Evolutionary conservation across 2,797 vertebrate species (phyloP), one percentile per base, ranked within the genome.

Genomic region (Darevskia mixta): DNA sequence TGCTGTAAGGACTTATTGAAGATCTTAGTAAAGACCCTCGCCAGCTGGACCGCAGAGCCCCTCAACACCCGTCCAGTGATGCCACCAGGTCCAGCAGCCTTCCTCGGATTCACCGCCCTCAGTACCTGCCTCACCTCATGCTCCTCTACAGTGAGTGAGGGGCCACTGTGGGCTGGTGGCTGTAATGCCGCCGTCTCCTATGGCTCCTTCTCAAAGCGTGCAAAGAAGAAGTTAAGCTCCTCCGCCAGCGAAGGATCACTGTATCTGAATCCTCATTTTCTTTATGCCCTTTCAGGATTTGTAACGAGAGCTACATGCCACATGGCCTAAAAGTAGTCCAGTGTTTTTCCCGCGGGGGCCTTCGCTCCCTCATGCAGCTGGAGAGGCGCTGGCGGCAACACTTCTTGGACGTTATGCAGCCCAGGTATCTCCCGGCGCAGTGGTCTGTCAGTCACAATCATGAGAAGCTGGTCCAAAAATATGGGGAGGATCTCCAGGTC

Each of bases 241-340:
- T 35, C 35, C 35, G 35, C 35, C 35, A 35, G 35, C 35, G 35
- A 35, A 35, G 35, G 35, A 35, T 35, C 35, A 35, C 35, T 79
- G 29, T 55, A 55, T 78, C 85, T 76, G 85, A 92, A 91, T 91
- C 79, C 78, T 72, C 91, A 82, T 82, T 94, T 88, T 92, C 41
- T 90, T 96, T 87, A 9, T 96, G 82, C 95, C 86, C 43, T 93
- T 95, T 67, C 94, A 99, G 99, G 98, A 98, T 99, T 93, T 98
- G 97, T 92, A 99, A 99, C 25, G 98, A 99, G 95, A 97, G 95
- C 41, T 99, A 98, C 66, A 72, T 98, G 69, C 98, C 99, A 3
- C 99, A 99, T 0, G 99, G 98, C n/a, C 97, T 99, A 94, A 99
- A 99, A 97, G 98, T 99, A 95, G 99, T 99, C 71, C 98, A 95